phyloP scores from a whole-genome alignment of 2,797 vertebrate genomes.

The Pangasius mekongensis region DNA sequence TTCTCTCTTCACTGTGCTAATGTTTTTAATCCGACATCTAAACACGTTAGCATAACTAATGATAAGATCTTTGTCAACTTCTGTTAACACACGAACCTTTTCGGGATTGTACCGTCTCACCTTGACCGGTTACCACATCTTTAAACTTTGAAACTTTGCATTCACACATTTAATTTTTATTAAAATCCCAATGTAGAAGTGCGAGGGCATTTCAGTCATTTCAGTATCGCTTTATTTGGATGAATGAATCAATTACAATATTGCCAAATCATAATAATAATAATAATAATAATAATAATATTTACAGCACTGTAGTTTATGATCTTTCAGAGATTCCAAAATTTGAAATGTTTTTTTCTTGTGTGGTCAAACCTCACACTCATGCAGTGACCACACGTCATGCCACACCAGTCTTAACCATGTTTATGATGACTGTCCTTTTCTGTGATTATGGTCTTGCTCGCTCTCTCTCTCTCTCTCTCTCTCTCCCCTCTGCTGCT shows the following conservation, averaged over 20 bases:
- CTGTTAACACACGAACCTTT: neutral
- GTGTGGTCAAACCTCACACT: too few relatives aligned
- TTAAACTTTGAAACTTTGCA: neutral
- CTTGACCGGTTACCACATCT: neutral
- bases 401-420: too few relatives aligned
- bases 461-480: neutral
- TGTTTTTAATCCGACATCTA: neutral
- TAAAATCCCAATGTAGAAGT: too few relatives aligned
- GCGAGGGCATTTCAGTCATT: too few relatives aligned
- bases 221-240: too few relatives aligned
- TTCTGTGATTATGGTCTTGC: too few relatives aligned
- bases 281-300: too few relatives aligned
- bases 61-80: neutral
- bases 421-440: too few relatives aligned
- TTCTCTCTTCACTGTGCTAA: neutral
- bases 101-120: neutral
- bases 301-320: too few relatives aligned
- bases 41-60: neutral
- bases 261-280: neutral
- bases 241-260: neutral
- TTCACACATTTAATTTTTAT: neutral
- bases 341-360: too few relatives aligned
- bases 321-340: too few relatives aligned
- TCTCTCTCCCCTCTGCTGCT: neutral
- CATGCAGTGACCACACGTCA: neutral